These are phyloP conservation scores for Drosophila santomea DNA, from an alignment of 1,140 invertebrate species.

Conservation along the genomic window DNA sequence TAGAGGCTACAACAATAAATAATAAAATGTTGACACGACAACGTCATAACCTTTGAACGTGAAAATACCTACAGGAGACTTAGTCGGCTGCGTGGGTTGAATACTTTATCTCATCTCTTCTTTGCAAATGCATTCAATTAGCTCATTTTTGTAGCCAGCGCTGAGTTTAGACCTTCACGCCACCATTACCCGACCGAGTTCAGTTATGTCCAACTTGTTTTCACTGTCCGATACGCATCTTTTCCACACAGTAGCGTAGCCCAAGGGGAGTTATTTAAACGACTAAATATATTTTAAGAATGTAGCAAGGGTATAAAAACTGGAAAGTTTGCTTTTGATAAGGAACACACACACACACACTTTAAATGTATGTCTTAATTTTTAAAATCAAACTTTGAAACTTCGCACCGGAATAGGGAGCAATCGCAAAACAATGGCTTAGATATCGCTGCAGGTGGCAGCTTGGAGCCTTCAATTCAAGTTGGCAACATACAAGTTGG, in stretches of 20 bases:
- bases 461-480: slow-evolving; percentile 2
- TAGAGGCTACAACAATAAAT: slow-evolving; percentile 74
- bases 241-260: slow-evolving; percentile 44
- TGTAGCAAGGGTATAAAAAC: too few relatives aligned
- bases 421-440: slow-evolving; percentile 32
- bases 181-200: slow-evolving; percentile 24
- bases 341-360: background rate
- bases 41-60: slow-evolving; percentile 85
- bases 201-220: slow-evolving; percentile 54
- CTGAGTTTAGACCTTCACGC: slow-evolving; percentile 40
- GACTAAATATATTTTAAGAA: background rate
- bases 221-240: slow-evolving; percentile 47
- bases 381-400: background rate
- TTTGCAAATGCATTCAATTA: slow-evolving; percentile 71
- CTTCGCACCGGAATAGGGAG: slow-evolving; percentile 34
- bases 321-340: too few relatives aligned
- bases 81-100: slow-evolving; percentile 47
- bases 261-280: slow-evolving; percentile 7
- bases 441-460: slow-evolving; percentile 54
- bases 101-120: slow-evolving; percentile 6
- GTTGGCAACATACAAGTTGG: slow-evolving; percentile 28
- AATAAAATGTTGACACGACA: slow-evolving; percentile 84
- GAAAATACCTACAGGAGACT: slow-evolving; percentile 48
- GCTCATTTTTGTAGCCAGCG: slow-evolving; percentile 24
- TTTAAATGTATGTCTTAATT: background rate